Base-by-base conservation (phyloP, 2,797 vertebrate genomes). In the Schizopygopsis pylzovi region DNA sequence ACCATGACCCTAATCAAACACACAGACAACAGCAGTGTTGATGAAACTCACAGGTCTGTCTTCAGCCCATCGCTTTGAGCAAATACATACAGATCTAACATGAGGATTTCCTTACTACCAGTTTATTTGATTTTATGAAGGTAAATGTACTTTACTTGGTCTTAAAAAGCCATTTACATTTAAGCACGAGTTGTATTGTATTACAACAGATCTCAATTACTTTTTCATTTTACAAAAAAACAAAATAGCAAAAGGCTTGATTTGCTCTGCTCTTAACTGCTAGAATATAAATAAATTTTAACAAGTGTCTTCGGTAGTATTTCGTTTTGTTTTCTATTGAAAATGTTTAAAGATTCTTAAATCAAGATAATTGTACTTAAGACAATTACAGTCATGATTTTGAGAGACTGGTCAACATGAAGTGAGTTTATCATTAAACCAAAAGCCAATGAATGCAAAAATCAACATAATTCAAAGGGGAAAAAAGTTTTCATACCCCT, bases 1-100 rank as follows among this genome's bases (percentile, higher is more conserved):
- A 99, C 98, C 98, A 99, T 99, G 92, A 99, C 99, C 94, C 98
- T 99, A 71, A 65, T 54, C 22, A 82, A 45, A 59, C 39, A 82
- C 16, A 73, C 52, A 65, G 61, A 67, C 75, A 54, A 76, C 49
- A 76, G 33, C 45, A 4, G 12, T 47, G 25, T 52, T 52, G 47
- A 75, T 33, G 8, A 77, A 37, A 33, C 47, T 76, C 72, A n/a
- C 49, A 56, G 33, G 33, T 78, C 28, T 37, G 28, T 76, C 71
- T 73, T 45, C n/a, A 28, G 7, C 28, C 47, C 28, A 76, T 76
- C 18, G 7, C 28, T 76, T 59, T 59, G 33, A 56, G 10, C 1
- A 76, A 76, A 76, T 37, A 39, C 73, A 37, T 10, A 13, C 28
- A 54, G 9, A 37, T 54, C 70, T 45, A n/a, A 72, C 41, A 22